phyloP scores from a whole-genome alignment of 2,888 invertebrate species.

The Emmelina monodactyla region DNA sequence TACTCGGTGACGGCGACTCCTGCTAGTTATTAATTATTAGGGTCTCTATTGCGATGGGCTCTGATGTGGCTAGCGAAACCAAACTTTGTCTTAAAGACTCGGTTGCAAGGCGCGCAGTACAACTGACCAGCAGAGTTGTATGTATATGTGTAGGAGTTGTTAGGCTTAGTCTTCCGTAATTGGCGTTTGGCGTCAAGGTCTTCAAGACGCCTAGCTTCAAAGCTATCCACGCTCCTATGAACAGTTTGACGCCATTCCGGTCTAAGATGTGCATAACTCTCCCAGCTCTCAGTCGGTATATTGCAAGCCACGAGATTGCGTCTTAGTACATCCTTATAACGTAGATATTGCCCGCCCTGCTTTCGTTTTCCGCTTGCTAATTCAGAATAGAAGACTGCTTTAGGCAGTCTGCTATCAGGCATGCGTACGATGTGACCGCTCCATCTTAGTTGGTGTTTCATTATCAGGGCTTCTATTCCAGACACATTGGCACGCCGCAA shows the following conservation, averaged over 20 bases:
- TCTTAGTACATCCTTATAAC: conserved; percentile 2
- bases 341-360: neutral
- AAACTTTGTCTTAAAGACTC: neutral
- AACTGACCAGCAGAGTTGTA: neutral
- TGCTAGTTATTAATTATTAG: no score
- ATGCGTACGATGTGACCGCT: conserved; percentile 7
- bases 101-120: neutral
- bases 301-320: neutral
- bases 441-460: conserved; percentile 5
- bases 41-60: neutral
- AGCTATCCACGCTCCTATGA: neutral
- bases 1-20: neutral
- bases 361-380: conserved; percentile 1
- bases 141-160: neutral
- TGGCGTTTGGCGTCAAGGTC: neutral
- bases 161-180: neutral
- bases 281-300: neutral
- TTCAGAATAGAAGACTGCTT: conserved; percentile 3
- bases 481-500: conserved; percentile 1
- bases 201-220: neutral
- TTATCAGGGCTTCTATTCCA: conserved; percentile 4
- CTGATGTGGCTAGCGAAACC: neutral
- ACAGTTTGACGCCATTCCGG: neutral
- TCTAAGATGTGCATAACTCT: neutral
- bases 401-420: conserved; percentile 3